Evolutionary conservation across 1,140 invertebrate genomes (phyloP), one percentile per base, ranked within the genome.

Genomic region (Agraylea sexmaculata): DNA sequence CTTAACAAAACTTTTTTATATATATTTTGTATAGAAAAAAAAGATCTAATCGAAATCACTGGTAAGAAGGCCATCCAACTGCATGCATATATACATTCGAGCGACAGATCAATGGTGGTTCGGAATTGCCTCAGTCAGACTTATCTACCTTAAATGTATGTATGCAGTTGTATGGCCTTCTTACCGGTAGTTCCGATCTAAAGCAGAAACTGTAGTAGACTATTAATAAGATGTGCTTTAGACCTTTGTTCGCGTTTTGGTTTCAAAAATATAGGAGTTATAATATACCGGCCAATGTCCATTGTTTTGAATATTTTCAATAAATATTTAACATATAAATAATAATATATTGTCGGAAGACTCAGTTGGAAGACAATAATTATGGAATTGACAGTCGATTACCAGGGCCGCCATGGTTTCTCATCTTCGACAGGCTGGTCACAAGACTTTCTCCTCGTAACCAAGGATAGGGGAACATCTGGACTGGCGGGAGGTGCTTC

Each of bases 351-450:
- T 8, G n/a, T 32, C 17, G 17, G 11, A 29, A n/a, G 16, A 28
- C 10, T 28, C 23, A 27, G 16, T 12, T n/a, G 25, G 13, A 12
- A 15, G 11, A 8, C 6, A 25, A 7, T 13, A 31, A 31, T 31
- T 12, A 31, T 8, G 5, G 6, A 31, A 6, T 6, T 13, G 5
- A 20, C 18, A 13, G 15, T 12, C 15, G 4, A 37, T 75, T 74
- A 83, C 81, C 80, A 84, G 1, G 81, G 80, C 50, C 80, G 68
- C 78, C 65, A 78, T 40, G 69, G 70, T 52, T 69, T 74, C 40
- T 71, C 73, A 37, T 71, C 71, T 30, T 69, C 64, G 2, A 62
- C 53, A 43, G 62, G 54, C 34, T 57, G 55, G 10, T 68, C 62
- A 1, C 61, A 64, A n/a, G 60, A 51, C 4, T 68, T 66, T 54